Evolutionary conservation across 2,113 vertebrate genomes (phyloP).

Genomic region (Eretmochelys imbricata): DNA sequence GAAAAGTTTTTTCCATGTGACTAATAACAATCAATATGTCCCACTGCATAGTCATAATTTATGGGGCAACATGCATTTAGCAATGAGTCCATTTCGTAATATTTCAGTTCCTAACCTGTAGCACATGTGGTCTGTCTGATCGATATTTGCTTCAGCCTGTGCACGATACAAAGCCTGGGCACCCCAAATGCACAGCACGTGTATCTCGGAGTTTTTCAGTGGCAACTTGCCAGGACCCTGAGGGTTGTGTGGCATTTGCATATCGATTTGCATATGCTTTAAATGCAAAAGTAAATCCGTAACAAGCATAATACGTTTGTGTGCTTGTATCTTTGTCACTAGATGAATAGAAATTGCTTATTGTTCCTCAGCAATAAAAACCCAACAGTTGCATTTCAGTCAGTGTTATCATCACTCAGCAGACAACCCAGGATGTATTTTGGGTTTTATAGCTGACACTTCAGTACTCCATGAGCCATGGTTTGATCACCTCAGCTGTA

Average conservation of each 20-base stretch:
- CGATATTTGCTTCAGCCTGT: neutral
- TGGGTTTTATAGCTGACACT: neutral
- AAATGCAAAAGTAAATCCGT: neutral
- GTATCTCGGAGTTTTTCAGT: neutral
- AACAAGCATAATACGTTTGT: neutral
- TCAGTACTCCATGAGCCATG: neutral
- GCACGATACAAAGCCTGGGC: neutral
- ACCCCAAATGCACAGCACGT: accelerated
- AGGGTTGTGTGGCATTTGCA: neutral
- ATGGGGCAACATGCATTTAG: neutral
- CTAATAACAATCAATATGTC: neutral
- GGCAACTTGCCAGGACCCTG: neutral
- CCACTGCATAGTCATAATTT: neutral
- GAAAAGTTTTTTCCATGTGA: neutral
- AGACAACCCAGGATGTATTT: neutral
- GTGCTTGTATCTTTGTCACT: neutral
- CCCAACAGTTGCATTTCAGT: neutral
- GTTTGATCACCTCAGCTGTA: neutral
- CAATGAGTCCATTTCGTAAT: neutral
- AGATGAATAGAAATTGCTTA: neutral
- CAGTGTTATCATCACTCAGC: neutral
- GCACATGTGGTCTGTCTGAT: neutral
- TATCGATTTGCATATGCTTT: neutral
- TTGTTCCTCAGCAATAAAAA: neutral
- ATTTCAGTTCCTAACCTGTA: neutral